A percentile compares a stretch with the other conserved stretches of the same genome.
Evolutionary conservation across 92 coral and sea anemone species (phyloP).

Genomic region (Siderastrea radians): DNA sequence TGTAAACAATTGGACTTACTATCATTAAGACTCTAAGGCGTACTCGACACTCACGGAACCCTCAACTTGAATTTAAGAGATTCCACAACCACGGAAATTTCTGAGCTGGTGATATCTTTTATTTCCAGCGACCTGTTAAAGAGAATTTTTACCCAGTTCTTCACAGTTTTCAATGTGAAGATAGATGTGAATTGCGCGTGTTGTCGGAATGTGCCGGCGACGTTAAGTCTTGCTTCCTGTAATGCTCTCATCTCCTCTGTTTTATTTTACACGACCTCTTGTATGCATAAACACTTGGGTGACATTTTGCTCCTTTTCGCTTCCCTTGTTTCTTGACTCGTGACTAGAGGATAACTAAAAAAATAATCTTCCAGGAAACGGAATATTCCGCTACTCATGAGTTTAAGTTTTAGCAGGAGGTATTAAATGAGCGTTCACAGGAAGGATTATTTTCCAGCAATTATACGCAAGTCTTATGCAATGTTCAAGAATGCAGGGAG

Average conservation of each 20-base stretch:
- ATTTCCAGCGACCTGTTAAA: not conserved
- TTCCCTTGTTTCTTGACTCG: too few relatives aligned
- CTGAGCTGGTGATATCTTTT: not conserved
- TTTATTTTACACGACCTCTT: not conserved
- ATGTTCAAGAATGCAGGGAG: too few relatives aligned
- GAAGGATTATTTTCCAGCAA: too few relatives aligned
- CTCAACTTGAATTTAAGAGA: not conserved
- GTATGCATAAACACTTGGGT: not conserved
- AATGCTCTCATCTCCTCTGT: not conserved
- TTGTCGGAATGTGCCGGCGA: slow-evolving; percentile 3
- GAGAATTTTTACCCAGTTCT: not conserved
- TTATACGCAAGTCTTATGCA: too few relatives aligned
- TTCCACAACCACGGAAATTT: not conserved
- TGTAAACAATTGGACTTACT: slow-evolving; percentile 2
- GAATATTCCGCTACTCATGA: too few relatives aligned
- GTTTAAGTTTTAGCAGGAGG: too few relatives aligned
- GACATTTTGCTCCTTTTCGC: too few relatives aligned
- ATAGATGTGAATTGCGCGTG: not conserved
- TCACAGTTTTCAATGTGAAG: not conserved
- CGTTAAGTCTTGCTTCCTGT: not conserved
- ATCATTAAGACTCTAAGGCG: not conserved
- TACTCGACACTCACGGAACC: slow-evolving; percentile 18
- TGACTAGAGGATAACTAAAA: too few relatives aligned
- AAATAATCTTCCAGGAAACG: too few relatives aligned
- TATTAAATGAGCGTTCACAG: too few relatives aligned